Conservation (phyloP, 2,797 vertebrate species). For the Bufotes viridis region DNA sequence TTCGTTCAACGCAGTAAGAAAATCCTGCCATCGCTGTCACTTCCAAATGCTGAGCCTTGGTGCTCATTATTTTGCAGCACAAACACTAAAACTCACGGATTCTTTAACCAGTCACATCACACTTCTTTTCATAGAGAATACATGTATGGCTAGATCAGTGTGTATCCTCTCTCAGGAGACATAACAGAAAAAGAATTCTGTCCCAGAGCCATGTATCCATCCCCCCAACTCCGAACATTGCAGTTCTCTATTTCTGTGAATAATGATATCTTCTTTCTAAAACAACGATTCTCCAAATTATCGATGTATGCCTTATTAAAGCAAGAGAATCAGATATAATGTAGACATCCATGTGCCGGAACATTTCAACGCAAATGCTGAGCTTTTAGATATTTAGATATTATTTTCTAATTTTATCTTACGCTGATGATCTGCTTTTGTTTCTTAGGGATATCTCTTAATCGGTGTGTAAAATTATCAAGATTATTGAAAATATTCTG, state of each 20-base stretch:
- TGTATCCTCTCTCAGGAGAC: conserved; percentile 5
- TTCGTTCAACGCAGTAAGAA: conserved; percentile 20
- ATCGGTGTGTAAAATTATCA: no score
- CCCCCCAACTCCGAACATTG: background rate
- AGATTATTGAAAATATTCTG: no score
- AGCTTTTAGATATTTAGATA: background rate
- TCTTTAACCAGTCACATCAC: conserved; percentile 4
- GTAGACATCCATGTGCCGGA: background rate
- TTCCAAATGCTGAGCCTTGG: conserved; percentile 13
- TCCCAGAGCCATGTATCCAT: background rate
- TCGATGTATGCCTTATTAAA: background rate
- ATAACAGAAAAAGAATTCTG: background rate
- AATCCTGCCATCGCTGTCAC: conserved; percentile 7
- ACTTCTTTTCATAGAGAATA: conserved; percentile 17
- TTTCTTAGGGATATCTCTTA: no score
- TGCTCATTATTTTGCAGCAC: conserved; percentile 4
- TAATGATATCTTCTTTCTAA: background rate
- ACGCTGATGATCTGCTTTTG: no score
- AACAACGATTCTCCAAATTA: conserved; percentile 4
- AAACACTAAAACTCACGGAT: background rate
- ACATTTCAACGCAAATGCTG: background rate
- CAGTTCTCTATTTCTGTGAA: background rate
- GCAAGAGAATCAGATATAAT: background rate
- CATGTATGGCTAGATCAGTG: background rate
- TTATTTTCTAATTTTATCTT: background rate